Conservation (phyloP, 2,888 invertebrate genomes). For the Bellardia pandia region DNA sequence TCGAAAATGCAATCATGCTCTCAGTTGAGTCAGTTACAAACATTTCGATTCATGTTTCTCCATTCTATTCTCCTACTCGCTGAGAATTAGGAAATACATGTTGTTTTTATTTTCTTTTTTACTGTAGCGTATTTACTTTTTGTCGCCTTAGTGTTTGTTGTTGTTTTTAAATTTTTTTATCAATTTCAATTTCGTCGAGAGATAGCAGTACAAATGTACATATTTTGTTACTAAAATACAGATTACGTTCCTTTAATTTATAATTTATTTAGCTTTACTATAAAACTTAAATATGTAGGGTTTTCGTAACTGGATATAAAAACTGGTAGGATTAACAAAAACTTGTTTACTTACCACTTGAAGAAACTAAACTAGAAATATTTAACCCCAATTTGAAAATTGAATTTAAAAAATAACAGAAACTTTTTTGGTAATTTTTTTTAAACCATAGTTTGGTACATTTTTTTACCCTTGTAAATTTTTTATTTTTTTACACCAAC, state of each 20-base stretch:
- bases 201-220: slow-evolving; percentile 24
- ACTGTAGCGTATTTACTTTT: slow-evolving; percentile 18
- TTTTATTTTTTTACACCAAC: too few relatives aligned
- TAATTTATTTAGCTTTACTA: slow-evolving; percentile 23
- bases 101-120: slow-evolving; percentile 10
- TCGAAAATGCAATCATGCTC: slow-evolving; percentile 45
- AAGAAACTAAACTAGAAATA: too few relatives aligned
- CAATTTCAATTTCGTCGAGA: slow-evolving; percentile 51
- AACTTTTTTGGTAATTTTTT: too few relatives aligned
- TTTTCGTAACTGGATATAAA: not conserved
- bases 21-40: slow-evolving; percentile 1
- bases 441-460: too few relatives aligned
- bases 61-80: not conserved
- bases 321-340: too few relatives aligned
- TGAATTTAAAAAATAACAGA: too few relatives aligned
- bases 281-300: slow-evolving; percentile 1
- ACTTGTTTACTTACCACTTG: too few relatives aligned
- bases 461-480: too few relatives aligned
- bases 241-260: slow-evolving; percentile 50
- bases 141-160: slow-evolving; percentile 43
- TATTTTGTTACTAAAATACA: slow-evolving; percentile 26
- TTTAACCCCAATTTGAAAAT: too few relatives aligned
- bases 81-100: slow-evolving; percentile 6
- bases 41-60: not conserved
- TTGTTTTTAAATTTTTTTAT: slow-evolving; percentile 44